Evolutionary conservation across 2,113 vertebrate species (phyloP).

Genomic region (Castor canadensis): DNA sequence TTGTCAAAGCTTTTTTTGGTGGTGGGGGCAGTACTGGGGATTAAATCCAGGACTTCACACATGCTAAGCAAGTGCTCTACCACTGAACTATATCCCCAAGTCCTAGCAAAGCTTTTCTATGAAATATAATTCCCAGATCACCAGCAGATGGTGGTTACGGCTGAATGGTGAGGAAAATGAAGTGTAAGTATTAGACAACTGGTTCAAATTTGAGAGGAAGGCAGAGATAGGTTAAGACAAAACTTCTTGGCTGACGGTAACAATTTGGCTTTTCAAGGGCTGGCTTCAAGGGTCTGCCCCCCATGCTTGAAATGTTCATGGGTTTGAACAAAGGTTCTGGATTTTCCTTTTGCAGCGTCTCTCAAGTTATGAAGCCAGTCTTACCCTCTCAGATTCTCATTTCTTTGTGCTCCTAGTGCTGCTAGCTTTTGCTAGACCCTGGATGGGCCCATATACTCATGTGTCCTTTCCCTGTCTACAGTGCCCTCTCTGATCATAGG

Average conservation of each 20-base stretch:
- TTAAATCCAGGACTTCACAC: not conserved
- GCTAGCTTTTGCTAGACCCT: not conserved
- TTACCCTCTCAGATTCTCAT: not conserved
- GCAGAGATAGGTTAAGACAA: not conserved
- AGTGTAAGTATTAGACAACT: not conserved
- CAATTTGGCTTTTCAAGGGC: not conserved
- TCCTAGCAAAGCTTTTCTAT: not conserved
- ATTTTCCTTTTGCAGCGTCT: not conserved
- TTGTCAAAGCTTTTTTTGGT: not conserved
- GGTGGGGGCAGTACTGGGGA: not conserved
- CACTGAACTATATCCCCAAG: not conserved
- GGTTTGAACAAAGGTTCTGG: not conserved
- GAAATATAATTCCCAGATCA: not conserved
- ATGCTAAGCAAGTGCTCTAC: not conserved
- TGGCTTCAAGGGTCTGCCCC: not conserved
- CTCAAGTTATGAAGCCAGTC: not conserved
- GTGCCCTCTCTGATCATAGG: not conserved
- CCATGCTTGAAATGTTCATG: not conserved
- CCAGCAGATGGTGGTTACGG: not conserved
- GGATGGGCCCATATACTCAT: not conserved
- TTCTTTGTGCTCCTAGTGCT: not conserved
- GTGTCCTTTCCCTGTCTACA: not conserved
- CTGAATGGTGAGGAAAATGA: not conserved
- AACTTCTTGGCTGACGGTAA: not conserved
- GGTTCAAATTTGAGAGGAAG: not conserved